These are phyloP conservation scores for Ochropacha duplaris DNA, from an alignment of 2,888 invertebrate species.

Conservation along the genomic window DNA sequence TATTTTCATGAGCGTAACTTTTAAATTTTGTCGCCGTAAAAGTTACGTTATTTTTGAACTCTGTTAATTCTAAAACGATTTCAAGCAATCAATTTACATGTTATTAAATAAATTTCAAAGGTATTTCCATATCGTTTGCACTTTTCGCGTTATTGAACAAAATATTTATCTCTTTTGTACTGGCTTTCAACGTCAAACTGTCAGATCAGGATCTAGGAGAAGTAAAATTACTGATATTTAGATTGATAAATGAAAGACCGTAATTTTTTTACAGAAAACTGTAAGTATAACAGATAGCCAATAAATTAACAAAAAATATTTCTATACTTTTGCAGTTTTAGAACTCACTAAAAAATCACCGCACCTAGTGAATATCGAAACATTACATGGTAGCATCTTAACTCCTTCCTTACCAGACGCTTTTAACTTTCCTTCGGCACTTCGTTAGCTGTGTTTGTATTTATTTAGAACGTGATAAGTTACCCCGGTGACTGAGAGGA, in stretches of 20 bases:
- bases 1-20: slow-evolving; percentile 5
- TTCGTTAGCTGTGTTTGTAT: slow-evolving; percentile 77
- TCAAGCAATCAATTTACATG: neutral
- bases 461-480: slow-evolving; percentile 78
- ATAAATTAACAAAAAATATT: no score
- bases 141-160: neutral
- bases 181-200: no score
- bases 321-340: neutral
- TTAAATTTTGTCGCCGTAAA: neutral
- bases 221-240: no score
- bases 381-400: slow-evolving; percentile 38
- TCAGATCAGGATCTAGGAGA: no score
- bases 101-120: neutral
- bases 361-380: neutral
- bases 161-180: no score
- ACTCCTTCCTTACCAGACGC: slow-evolving; percentile 60
- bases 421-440: slow-evolving; percentile 78
- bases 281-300: no score
- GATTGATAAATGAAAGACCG: no score
- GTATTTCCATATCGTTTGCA: neutral
- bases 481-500: slow-evolving; percentile 61
- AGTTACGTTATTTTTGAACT: slow-evolving; percentile 1
- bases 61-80: neutral
- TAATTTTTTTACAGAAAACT: no score
- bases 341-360: neutral